These are phyloP conservation scores for Eucera pruinosa DNA, from an alignment of 2,888 invertebrate genomes.

Conservation along the genomic window DNA sequence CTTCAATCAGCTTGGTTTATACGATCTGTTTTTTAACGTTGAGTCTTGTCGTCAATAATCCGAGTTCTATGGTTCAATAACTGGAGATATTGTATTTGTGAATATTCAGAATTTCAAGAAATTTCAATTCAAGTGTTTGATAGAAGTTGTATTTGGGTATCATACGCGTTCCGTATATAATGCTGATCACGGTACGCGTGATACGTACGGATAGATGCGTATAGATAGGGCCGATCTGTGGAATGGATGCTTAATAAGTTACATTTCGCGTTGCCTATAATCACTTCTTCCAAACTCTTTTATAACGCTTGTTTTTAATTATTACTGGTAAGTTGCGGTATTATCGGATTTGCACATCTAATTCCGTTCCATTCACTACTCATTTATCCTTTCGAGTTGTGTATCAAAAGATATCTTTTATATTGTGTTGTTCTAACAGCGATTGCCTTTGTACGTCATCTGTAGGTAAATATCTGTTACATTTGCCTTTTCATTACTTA, in stretches of 20 bases:
- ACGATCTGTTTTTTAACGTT: conserved; percentile 59
- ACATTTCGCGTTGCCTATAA: conserved; percentile 37
- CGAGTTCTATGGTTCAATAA: conserved; percentile 47
- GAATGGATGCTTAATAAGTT: conserved; percentile 60
- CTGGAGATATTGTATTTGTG: conserved; percentile 21
- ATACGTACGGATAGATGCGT: conserved; percentile 56
- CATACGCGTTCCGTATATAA: conserved; percentile 41
- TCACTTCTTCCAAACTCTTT: conserved; percentile 20
- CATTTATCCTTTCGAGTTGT: not conserved
- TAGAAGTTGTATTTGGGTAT: conserved; percentile 22
- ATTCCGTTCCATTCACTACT: conserved; percentile 5
- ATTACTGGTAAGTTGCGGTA: conserved; percentile 37
- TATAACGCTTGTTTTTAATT: conserved; percentile 12
- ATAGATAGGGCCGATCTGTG: conserved; percentile 58
- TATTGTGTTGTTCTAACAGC: conserved; percentile 51
- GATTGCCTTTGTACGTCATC: conserved; percentile 63
- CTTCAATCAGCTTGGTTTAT: conserved; percentile 64
- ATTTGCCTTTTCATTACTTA: conserved; percentile 26
- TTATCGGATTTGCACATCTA: conserved; percentile 1
- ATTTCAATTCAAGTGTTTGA: conserved; percentile 1
- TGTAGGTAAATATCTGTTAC: conserved; percentile 61
- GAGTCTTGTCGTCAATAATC: conserved; percentile 47
- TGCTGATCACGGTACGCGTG: conserved; percentile 58
- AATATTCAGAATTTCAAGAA: conserved; percentile 14
- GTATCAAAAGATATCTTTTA: conserved; percentile 27